Evolutionary conservation across 2,888 invertebrate species (phyloP).

Genomic region (Clivina fossor): DNA sequence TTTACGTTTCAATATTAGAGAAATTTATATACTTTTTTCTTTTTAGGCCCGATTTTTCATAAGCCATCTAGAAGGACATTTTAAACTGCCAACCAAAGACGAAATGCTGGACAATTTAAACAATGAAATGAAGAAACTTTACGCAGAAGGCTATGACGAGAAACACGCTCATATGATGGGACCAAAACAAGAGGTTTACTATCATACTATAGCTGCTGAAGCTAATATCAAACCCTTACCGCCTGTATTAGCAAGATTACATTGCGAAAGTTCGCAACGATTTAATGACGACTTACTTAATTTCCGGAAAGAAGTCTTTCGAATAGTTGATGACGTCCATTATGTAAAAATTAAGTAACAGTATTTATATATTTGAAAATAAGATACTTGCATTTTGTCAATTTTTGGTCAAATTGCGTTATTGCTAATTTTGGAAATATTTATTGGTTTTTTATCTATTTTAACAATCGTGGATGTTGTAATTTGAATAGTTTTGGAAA

Average conservation of each 20-base stretch:
- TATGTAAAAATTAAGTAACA: conserved; percentile 52
- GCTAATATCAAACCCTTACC: conserved; percentile 64
- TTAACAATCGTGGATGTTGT: too few species aligned
- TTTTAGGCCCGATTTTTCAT: conserved; percentile 65
- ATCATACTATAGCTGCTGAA: conserved; percentile 65
- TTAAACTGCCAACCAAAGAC: conserved; percentile 62
- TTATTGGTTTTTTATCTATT: too few species aligned
- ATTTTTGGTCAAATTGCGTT: too few species aligned
- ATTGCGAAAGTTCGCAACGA: conserved; percentile 63
- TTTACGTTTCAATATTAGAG: too few species aligned
- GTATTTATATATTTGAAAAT: conserved; percentile 13
- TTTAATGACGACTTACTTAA: conserved; percentile 63
- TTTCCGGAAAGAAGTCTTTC: conserved; percentile 67
- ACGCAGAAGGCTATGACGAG: conserved; percentile 65
- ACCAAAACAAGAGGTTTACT: conserved; percentile 69
- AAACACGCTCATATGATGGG: conserved; percentile 85
- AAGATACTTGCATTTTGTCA: too few species aligned
- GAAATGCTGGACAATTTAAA: conserved; percentile 65
- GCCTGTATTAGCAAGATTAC: conserved; percentile 67
- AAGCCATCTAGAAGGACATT: conserved; percentile 60
- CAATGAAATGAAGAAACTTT: conserved; percentile 59
- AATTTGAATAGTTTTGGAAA: too few species aligned
- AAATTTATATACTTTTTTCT: conserved; percentile 21
- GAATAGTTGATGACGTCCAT: conserved; percentile 65
- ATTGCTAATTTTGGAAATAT: too few species aligned